Evolutionary conservation across 2,888 invertebrate genomes (phyloP).

Genomic region (Callyntrura sp.): DNA sequence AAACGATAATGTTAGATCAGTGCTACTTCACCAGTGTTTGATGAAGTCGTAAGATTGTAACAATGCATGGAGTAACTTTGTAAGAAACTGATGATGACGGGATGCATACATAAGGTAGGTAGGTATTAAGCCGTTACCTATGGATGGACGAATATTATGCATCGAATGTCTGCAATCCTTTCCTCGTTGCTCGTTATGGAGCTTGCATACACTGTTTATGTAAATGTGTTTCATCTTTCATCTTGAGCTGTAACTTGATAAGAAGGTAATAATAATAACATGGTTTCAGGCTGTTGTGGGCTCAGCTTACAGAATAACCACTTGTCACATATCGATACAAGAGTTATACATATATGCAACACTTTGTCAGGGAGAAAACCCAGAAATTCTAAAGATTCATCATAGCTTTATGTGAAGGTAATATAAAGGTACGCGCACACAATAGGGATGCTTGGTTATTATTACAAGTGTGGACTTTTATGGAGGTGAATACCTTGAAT

Average conservation of each 20-base stretch:
- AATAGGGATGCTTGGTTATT: not conserved
- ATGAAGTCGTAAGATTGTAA: not conserved
- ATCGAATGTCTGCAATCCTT: not conserved
- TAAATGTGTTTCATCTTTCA: conserved; percentile 32
- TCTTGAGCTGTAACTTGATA: conserved; percentile 25
- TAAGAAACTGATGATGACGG: conserved; percentile 45
- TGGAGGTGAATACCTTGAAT: conserved; percentile 65
- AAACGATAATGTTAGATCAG: conserved; percentile 53
- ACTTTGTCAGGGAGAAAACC: conserved; percentile 3
- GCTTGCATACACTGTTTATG: conserved; percentile 14
- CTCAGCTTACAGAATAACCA: conserved; percentile 4
- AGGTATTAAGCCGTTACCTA: conserved; percentile 3
- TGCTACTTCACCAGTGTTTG: not conserved
- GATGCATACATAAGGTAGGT: not conserved
- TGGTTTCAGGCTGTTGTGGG: not conserved
- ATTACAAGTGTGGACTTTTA: conserved; percentile 47
- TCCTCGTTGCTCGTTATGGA: not conserved
- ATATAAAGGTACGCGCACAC: not conserved
- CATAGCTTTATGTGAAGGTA: conserved; percentile 33
- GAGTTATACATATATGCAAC: not conserved
- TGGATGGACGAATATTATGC: conserved; percentile 2
- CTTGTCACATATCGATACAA: conserved; percentile 53
- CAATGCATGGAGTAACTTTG: conserved; percentile 9
- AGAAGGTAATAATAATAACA: not conserved
- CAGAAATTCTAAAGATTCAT: conserved; percentile 22